phyloP scores from a whole-genome alignment of 2,888 invertebrate genomes.

The Tanytarsus gracilentus region DNA sequence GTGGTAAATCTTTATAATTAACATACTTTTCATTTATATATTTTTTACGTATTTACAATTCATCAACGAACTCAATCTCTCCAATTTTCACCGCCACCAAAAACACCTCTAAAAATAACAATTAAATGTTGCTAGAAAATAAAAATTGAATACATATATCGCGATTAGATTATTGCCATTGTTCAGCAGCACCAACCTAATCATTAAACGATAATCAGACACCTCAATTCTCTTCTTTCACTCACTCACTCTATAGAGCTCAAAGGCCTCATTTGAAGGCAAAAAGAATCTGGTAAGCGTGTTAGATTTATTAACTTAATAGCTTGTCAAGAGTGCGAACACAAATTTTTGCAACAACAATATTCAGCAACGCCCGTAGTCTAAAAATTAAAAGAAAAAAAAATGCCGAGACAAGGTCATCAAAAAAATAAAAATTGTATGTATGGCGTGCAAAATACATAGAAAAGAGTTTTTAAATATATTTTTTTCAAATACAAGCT shows the following conservation, averaged over 20 bases:
- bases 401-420: slow-evolving; percentile 24
- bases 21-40: too few species aligned
- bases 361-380: neutral
- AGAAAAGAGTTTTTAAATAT: neutral
- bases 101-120: neutral
- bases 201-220: too few species aligned
- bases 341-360: slow-evolving; percentile 16
- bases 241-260: neutral
- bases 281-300: neutral
- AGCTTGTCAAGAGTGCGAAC: neutral
- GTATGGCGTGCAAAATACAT: slow-evolving; percentile 20
- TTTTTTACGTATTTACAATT: too few species aligned
- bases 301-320: neutral
- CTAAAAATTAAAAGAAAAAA: slow-evolving; percentile 4
- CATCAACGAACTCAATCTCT: too few species aligned
- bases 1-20: too few species aligned
- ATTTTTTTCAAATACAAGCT: neutral
- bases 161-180: too few species aligned
- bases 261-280: neutral
- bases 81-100: too few species aligned
- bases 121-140: neutral
- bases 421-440: neutral
- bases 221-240: neutral
- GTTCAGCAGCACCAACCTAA: too few species aligned
- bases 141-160: neutral